Conservation (phyloP, 2,888 invertebrate genomes). For the Rotaria magnacalcarata region DNA sequence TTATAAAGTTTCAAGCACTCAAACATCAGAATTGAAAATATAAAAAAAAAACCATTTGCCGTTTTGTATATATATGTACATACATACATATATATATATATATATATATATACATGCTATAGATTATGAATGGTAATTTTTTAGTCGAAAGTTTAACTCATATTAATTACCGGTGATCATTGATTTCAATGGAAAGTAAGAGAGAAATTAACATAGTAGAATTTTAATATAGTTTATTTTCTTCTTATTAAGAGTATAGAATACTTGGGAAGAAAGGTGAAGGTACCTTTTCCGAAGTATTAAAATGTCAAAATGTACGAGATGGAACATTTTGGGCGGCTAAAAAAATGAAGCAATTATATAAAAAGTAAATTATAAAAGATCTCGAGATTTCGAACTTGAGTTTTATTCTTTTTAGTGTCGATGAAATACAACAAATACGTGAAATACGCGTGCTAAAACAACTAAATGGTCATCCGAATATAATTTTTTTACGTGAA, state of each 20-base stretch:
- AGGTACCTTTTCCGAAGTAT: constrained; percentile 69
- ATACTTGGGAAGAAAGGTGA: constrained; percentile 68
- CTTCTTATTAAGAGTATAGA: constrained; percentile 63
- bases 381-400: neutral
- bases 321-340: constrained; percentile 65
- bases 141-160: neutral
- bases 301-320: constrained; percentile 66
- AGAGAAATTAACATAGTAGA: too few relatives aligned
- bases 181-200: constrained; percentile 9
- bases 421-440: constrained; percentile 60
- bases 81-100: neutral
- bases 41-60: neutral
- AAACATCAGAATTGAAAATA: neutral
- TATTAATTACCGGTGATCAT: constrained; percentile 9
- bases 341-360: constrained; percentile 66
- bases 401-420: constrained; percentile 49
- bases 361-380: constrained; percentile 61
- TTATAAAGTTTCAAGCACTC: neutral
- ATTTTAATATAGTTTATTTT: too few relatives aligned
- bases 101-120: neutral
- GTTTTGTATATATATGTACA: too few relatives aligned
- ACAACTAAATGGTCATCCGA: constrained; percentile 65
- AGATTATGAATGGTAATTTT: neutral
- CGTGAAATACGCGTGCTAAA: constrained; percentile 67
- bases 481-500: constrained; percentile 67